A percentile compares a stretch with the other conserved stretches of the same genome.
These are phyloP conservation scores for Gambelia wislizenii DNA, from an alignment of 2,797 vertebrate genomes.

Conservation along the genomic window DNA sequence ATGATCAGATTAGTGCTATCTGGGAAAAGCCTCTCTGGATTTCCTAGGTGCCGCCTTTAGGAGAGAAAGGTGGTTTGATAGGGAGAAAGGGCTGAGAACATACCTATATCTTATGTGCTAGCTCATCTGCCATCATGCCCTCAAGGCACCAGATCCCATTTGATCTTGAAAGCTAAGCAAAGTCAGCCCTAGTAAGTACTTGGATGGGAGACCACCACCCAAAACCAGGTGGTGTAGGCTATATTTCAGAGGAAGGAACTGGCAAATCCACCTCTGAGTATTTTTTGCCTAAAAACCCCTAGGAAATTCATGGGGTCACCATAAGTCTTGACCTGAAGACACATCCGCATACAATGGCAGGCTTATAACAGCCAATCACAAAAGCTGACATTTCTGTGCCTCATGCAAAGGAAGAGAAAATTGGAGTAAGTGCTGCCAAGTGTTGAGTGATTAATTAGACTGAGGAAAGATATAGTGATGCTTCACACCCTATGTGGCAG, in stretches of 20 bases:
- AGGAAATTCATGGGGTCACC: no score
- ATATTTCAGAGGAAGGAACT: no score
- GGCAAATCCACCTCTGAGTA: no score
- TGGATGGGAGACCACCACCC: no score
- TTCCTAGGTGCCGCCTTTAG: neutral
- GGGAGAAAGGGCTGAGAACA: neutral
- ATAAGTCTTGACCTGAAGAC: no score
- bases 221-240: no score
- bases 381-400: neutral
- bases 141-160: no score
- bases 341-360: neutral
- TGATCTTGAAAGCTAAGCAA: no score
- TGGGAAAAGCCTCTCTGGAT: neutral
- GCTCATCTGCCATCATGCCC: no score
- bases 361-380: neutral
- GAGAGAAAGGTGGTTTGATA: neutral
- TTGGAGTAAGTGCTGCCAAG: neutral
- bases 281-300: no score
- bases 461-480: neutral
- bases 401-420: constrained; percentile 2
- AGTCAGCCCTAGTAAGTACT: no score
- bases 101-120: no score
- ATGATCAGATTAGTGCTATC: neutral
- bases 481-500: neutral
- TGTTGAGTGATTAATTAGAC: neutral